Evolutionary conservation across 23 tunicate genomes (phyloP), one percentile per base, ranked within the genome.

Genomic region (Ciona savignyi): DNA sequence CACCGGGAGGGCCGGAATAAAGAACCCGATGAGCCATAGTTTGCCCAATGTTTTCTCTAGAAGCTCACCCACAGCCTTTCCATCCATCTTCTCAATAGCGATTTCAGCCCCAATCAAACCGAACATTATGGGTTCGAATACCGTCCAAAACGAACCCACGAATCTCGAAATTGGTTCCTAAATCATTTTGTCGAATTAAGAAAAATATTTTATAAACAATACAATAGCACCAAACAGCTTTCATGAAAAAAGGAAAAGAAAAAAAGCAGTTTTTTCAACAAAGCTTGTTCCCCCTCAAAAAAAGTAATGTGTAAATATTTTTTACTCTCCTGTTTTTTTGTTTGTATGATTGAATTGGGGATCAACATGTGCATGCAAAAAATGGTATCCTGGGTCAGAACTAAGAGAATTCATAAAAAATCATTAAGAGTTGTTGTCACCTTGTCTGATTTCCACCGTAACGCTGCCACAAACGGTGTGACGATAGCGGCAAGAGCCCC

Each of bases 21-120:
- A n/a, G n/a, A n/a, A n/a, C n/a, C n/a, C n/a, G n/a, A n/a, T n/a
- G n/a, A n/a, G n/a, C n/a, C n/a, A n/a, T n/a, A n/a, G n/a, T n/a
- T n/a, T n/a, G n/a, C n/a, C n/a, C n/a, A n/a, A n/a, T n/a, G n/a
- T n/a, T n/a, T n/a, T 49, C 15, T 49, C 15, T 49, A 9, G 24
- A n/a, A 11, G 4, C 76, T 32, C 67, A 90, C 97, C 97, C 33
- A 90, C 74, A 25, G 85, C 75, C 28, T 31, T 30, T 11, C 81
- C 66, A 56, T 84, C 85, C 75, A 91, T 60, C 22, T 56, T 34
- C 27, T 80, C 83, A 29, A 91, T 25, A 4, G 73, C 26, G 42
- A 91, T 71, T 76, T 91, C 97, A 4, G 97, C 97, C 31, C 97
- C 97, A 27, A 91, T 91, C 66, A 91, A 76, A 60, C 97, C 97